These are phyloP conservation scores for Caloenas nicobarica DNA, from an alignment of 2,113 vertebrate species.

Conservation along the genomic window DNA sequence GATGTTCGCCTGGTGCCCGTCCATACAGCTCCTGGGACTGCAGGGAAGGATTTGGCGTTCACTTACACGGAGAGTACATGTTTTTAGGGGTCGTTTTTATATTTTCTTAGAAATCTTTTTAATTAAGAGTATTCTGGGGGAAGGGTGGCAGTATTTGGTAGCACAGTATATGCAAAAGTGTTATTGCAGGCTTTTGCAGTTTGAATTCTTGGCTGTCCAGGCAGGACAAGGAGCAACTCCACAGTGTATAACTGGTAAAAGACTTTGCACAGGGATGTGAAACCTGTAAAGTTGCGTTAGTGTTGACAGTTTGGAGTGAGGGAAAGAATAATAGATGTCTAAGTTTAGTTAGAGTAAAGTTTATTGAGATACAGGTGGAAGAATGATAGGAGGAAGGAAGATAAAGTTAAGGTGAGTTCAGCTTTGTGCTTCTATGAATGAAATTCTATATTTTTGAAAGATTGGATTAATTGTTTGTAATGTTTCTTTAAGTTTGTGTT, in stretches of 20 bases:
- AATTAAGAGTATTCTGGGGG: background rate
- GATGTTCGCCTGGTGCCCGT: fast-evolving
- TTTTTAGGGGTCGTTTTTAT: background rate
- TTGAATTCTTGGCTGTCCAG: background rate
- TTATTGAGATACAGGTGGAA: background rate
- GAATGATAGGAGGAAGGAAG: background rate
- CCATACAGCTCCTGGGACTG: fast-evolving
- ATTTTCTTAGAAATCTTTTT: background rate
- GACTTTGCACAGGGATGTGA: background rate
- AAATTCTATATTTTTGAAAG: background rate
- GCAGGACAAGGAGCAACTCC: fast-evolving
- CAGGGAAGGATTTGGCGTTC: fast-evolving
- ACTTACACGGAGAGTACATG: fast-evolving
- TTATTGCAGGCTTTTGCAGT: background rate
- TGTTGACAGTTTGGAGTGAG: background rate
- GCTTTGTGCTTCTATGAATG: background rate
- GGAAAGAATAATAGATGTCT: background rate
- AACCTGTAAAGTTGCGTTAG: background rate
- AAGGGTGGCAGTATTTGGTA: too few relatives aligned
- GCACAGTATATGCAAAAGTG: background rate
- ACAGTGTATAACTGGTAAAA: fast-evolving
- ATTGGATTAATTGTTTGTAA: background rate
- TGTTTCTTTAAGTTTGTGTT: background rate
- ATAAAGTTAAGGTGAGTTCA: background rate
- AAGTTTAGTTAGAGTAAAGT: background rate